Percentiles rank a stretch among this genome's conserved stretches.
phyloP scores from a whole-genome alignment of 2,888 invertebrate species.

The Biston stratarius region DNA sequence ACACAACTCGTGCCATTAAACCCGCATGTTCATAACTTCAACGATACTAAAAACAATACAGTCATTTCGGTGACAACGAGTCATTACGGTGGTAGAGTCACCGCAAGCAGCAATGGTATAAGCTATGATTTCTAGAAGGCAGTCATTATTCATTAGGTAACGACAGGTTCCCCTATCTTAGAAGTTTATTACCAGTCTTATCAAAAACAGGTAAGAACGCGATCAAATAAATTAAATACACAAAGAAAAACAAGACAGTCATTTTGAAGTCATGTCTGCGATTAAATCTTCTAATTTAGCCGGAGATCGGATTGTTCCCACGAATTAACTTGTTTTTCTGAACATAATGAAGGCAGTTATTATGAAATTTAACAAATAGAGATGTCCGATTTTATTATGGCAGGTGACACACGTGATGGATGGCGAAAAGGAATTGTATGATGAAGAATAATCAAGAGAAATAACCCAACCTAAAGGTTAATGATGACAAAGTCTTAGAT shows the following conservation, averaged over 20 bases:
- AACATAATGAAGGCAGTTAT: constrained; percentile 29
- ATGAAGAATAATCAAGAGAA: constrained; percentile 50
- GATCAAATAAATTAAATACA: constrained; percentile 22
- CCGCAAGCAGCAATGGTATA: constrained; percentile 36
- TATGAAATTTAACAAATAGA: constrained; percentile 41
- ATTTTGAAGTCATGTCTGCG: constrained; percentile 41
- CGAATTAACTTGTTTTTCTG: constrained; percentile 39
- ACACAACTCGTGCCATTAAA: constrained; percentile 57
- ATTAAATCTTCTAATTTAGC: constrained; percentile 38
- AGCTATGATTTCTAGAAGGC: constrained; percentile 41
- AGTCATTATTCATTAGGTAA: constrained; percentile 21
- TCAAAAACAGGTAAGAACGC: constrained; percentile 19
- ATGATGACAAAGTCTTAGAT: constrained; percentile 36
- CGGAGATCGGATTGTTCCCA: constrained; percentile 41
- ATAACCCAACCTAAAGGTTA: constrained; percentile 47
- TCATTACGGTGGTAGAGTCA: constrained; percentile 50
- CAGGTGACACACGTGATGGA: constrained; percentile 50
- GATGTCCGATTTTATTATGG: constrained; percentile 33
- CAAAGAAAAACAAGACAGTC: constrained; percentile 17
- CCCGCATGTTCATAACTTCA: constrained; percentile 52
- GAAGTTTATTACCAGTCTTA: constrained; percentile 22
- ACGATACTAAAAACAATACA: constrained; percentile 53
- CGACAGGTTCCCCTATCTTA: constrained; percentile 39
- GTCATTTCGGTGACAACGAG: constrained; percentile 42
- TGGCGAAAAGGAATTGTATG: constrained; percentile 35